phyloP scores from a whole-genome alignment of 2,888 invertebrate species.

The Hedya salicella region DNA sequence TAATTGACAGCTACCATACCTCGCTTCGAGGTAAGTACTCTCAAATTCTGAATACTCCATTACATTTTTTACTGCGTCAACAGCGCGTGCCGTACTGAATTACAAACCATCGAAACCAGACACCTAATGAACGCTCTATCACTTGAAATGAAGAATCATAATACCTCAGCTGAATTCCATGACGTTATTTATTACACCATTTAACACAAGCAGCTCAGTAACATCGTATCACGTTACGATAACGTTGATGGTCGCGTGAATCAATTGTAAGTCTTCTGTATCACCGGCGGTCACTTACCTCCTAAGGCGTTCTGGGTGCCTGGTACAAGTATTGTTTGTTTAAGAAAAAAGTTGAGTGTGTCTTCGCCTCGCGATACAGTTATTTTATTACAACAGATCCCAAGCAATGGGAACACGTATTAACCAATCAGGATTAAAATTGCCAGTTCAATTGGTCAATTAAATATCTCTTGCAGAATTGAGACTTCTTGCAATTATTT shows the following conservation, averaged over 20 bases:
- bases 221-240: constrained; percentile 11
- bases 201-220: not conserved
- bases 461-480: constrained; percentile 23
- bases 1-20: constrained; percentile 34
- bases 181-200: constrained; percentile 17
- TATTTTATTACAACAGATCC: constrained; percentile 27
- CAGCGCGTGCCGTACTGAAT: constrained; percentile 42
- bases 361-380: constrained; percentile 44
- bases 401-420: constrained; percentile 5
- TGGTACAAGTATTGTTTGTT: constrained; percentile 66
- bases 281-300: constrained; percentile 70
- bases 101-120: constrained; percentile 14
- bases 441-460: constrained; percentile 23
- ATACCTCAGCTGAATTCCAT: constrained; percentile 30
- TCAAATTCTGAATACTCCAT: constrained; percentile 37
- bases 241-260: constrained; percentile 45
- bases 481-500: constrained; percentile 25
- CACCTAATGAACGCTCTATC: constrained; percentile 27
- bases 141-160: constrained; percentile 23
- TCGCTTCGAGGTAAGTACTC: constrained; percentile 18
- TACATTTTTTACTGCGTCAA: constrained; percentile 43
- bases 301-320: constrained; percentile 64
- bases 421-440: constrained; percentile 13
- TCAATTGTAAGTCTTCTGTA: constrained; percentile 43
- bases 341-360: constrained; percentile 56